A percentile compares a stretch with the other conserved stretches of the same genome.
Evolutionary conservation across 2,888 invertebrate genomes (phyloP).

Genomic region (Tetheella fluctuosa): DNA sequence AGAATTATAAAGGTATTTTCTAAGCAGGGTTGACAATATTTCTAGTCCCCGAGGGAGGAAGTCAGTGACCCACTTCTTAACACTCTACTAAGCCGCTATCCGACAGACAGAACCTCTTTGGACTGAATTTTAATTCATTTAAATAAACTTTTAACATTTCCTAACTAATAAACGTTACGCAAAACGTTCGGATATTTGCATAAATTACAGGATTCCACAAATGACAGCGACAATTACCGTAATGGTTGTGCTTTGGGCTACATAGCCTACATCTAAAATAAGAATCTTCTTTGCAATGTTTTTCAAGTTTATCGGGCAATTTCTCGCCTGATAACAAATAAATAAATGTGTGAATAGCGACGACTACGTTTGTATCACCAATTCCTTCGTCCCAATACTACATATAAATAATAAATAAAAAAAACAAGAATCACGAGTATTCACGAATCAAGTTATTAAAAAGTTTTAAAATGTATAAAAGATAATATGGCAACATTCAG

Average conservation of each 20-base stretch:
- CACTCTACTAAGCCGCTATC: neutral
- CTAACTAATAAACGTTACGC: neutral
- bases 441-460: no score
- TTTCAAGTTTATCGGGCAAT: no score
- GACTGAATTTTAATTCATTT: slow-evolving; percentile 3
- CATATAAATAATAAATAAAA: no score
- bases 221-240: neutral
- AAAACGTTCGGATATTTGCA: slow-evolving; percentile 1
- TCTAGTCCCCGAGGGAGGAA: neutral
- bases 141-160: slow-evolving; percentile 4
- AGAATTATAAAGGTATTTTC: neutral
- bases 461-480: no score
- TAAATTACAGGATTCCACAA: neutral
- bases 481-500: no score
- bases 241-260: neutral
- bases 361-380: no score
- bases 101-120: neutral
- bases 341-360: no score
- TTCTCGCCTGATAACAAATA: no score
- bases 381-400: no score
- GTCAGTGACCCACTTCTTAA: neutral
- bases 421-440: no score
- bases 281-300: neutral
- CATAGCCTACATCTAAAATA: neutral
- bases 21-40: neutral